Conservation (phyloP, 1,140 invertebrate species). For the Neodiprion lecontei region DNA sequence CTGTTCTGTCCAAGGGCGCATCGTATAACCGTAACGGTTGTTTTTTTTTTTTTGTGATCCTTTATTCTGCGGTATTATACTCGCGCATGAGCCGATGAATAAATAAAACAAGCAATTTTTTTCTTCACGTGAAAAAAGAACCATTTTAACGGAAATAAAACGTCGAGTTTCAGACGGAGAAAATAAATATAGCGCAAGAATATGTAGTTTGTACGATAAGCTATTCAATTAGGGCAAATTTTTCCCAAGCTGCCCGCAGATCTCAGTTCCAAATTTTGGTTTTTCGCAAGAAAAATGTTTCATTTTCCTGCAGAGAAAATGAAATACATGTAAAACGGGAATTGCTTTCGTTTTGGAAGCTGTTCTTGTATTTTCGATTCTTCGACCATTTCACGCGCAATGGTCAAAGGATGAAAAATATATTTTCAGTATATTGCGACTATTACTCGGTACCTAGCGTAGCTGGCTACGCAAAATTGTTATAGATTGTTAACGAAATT, state of each 20-base stretch:
- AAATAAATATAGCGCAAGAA: background rate
- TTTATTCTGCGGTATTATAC: background rate
- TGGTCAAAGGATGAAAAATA: conserved; percentile 8
- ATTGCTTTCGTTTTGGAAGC: conserved; percentile 14
- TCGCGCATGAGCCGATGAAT: conserved; percentile 1
- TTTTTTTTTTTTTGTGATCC: background rate
- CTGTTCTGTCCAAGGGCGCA: too few species aligned
- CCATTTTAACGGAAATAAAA: background rate
- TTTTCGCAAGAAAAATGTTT: background rate
- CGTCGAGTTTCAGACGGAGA: background rate
- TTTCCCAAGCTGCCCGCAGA: conserved; percentile 26
- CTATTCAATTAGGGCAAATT: conserved; percentile 23
- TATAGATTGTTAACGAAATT: conserved; percentile 19
- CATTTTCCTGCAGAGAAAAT: conserved; percentile 20
- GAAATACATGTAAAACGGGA: conserved; percentile 18
- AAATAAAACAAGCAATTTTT: background rate
- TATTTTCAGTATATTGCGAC: conserved; percentile 2
- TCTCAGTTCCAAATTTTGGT: conserved; percentile 25
- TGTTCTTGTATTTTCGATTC: conserved; percentile 6
- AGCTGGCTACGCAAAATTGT: conserved; percentile 38
- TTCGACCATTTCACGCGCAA: background rate
- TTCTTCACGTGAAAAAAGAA: background rate
- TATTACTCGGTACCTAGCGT: conserved; percentile 33
- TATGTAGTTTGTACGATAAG: background rate
- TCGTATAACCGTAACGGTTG: too few species aligned